phyloP scores from a whole-genome alignment of 2,113 vertebrate genomes.

The Cairina moschata region DNA sequence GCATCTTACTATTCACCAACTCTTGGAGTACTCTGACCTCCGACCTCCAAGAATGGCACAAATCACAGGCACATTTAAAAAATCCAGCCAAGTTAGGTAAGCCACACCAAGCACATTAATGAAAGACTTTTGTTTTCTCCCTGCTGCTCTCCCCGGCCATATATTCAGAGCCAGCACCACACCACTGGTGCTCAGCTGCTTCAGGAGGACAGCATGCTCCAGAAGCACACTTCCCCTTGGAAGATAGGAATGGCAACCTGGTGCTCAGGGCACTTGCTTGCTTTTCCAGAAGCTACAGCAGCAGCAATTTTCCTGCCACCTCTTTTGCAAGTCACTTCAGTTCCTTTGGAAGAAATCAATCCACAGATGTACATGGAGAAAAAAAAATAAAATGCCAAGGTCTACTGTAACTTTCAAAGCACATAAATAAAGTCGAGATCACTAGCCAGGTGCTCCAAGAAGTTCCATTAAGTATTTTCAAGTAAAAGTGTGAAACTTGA shows the following conservation, averaged over 20 bases:
- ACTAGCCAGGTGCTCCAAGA: neutral
- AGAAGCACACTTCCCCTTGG: neutral
- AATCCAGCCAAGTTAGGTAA: neutral
- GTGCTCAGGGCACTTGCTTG: neutral
- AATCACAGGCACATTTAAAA: neutral
- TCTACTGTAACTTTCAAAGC: neutral
- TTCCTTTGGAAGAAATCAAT: neutral
- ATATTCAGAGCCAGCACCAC: neutral
- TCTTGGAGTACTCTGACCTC: accelerated
- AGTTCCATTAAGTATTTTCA: neutral
- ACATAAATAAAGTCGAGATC: neutral
- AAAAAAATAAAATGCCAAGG: neutral
- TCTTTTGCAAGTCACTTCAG: neutral
- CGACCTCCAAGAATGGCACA: accelerated
- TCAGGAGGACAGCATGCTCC: accelerated
- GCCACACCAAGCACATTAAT: neutral
- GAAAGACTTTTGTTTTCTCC: neutral
- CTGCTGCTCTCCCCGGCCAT: accelerated
- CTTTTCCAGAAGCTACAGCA: neutral
- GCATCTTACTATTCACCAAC: neutral
- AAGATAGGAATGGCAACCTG: neutral
- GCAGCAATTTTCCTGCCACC: accelerated
- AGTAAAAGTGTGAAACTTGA: neutral
- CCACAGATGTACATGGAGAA: accelerated
- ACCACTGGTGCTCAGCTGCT: neutral